These are phyloP conservation scores for Equus quagga DNA, from an alignment of 2,113 vertebrate genomes.

Conservation along the genomic window DNA sequence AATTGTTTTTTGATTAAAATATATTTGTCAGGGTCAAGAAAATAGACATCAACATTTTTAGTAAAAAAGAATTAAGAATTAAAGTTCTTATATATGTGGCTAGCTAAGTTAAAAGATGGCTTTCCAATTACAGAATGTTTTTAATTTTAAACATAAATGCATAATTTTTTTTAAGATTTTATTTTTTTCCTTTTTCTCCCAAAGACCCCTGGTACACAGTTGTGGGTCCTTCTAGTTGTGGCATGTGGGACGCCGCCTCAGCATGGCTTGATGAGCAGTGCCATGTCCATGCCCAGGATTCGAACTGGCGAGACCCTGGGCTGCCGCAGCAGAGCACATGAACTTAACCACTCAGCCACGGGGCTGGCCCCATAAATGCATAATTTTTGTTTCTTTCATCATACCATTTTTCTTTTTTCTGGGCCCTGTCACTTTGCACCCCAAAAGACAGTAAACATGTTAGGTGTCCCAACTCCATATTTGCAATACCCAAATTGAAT, in stretches of 20 bases:
- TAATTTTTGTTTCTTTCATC: neutral
- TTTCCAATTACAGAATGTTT: neutral
- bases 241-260: too few relatives aligned
- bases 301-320: too few relatives aligned
- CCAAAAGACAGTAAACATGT: neutral
- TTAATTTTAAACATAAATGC: constrained; percentile 10
- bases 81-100: neutral
- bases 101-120: neutral
- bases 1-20: constrained; percentile 12
- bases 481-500: neutral
- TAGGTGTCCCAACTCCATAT: neutral
- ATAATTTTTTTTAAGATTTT: too few relatives aligned
- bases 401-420: neutral
- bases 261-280: too few relatives aligned
- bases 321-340: too few relatives aligned
- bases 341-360: too few relatives aligned
- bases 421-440: neutral
- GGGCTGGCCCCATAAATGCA: neutral
- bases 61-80: neutral
- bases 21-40: neutral
- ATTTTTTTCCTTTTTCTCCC: too few relatives aligned
- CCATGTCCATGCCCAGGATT: too few relatives aligned
- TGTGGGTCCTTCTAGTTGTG: too few relatives aligned
- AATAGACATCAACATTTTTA: neutral
- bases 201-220: too few relatives aligned